A percentile compares a stretch with the other conserved stretches of the same genome.
These are phyloP conservation scores for Furcula furcula DNA, from an alignment of 2,888 invertebrate genomes.

Conservation along the genomic window DNA sequence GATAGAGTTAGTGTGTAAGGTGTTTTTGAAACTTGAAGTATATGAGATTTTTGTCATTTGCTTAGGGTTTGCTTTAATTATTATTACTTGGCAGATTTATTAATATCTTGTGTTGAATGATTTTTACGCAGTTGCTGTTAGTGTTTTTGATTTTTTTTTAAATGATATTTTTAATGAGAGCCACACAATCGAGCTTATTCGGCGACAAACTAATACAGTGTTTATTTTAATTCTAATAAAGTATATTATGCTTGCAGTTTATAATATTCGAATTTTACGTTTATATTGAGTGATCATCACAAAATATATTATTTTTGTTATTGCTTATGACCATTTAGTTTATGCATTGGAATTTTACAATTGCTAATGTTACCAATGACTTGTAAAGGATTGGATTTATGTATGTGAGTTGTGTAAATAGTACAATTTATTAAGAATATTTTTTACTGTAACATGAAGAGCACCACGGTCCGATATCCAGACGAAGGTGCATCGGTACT, in stretches of 20 bases:
- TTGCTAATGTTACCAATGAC: slow-evolving; percentile 62
- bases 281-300: slow-evolving; percentile 43
- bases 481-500: slow-evolving; percentile 38
- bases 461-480: slow-evolving; percentile 10
- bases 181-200: slow-evolving; percentile 16
- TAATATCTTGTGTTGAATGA: slow-evolving; percentile 55
- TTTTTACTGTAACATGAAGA: slow-evolving; percentile 30
- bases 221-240: slow-evolving; percentile 25
- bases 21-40: slow-evolving; percentile 45
- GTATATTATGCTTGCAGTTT: slow-evolving; percentile 27
- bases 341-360: slow-evolving; percentile 46
- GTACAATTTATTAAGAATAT: slow-evolving; percentile 57
- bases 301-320: slow-evolving; percentile 53
- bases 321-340: slow-evolving; percentile 50
- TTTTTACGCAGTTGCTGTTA: slow-evolving; percentile 56
- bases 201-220: slow-evolving; percentile 28
- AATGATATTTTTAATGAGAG: slow-evolving; percentile 34
- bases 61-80: slow-evolving; percentile 72
- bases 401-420: slow-evolving; percentile 66
- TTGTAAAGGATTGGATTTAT: slow-evolving; percentile 47
- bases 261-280: slow-evolving; percentile 26
- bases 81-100: slow-evolving; percentile 62
- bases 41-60: slow-evolving; percentile 54
- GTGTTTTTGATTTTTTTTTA: slow-evolving; percentile 53
- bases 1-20: slow-evolving; percentile 36